Evolutionary conservation across 2,113 vertebrate genomes (phyloP), one percentile per base, ranked within the genome.

Genomic region (Bubo bubo): DNA sequence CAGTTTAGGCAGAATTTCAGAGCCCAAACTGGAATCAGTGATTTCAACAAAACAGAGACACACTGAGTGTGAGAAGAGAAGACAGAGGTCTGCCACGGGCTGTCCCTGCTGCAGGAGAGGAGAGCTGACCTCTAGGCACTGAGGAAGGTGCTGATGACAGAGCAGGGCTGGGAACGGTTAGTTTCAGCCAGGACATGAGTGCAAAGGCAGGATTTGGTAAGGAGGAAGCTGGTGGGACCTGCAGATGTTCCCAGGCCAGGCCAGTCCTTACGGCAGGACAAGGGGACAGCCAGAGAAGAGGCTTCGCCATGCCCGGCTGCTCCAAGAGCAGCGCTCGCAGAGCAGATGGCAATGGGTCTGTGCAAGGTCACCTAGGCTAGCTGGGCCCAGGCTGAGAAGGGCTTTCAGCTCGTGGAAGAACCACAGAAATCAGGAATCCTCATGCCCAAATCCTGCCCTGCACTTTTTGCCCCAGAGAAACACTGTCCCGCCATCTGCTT

Each of bases 61-160:
- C 16, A 52, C 3, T 60, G 77, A 86, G 70, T 32, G 80, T 2
- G 14, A 93, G 56, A 89, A 95, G 47, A 73, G 56, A 88, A 88
- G 79, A 59, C 1, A 76, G 79, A 88, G 83, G 34, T 84, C 76
- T 91, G 89, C 45, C 72, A 8, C 0, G 3, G 88, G 56, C 55
- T 84, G 84, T 59, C 52, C 73, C 64, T 62, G 37, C 52, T 55
- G 77, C 73, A 67, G 70, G 81, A 71, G 63, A 34, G 45, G 12
- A 76, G 37, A 26, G 66, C 56, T 75, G 91, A 76, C 77, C 80
- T 79, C 64, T 9, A 97, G 95, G 95, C 96, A 96, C 96, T 82
- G 93, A 87, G 91, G 82, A 87, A 95, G 73, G 56, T 37, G 81
- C 50, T 55, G 62, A 75, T 0, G 2, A 82, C 0, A 0, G 52